Conservation (phyloP, 30 jellyfish, hydroid and myxozoan genomes). For the Cassiopea xamachana region DNA sequence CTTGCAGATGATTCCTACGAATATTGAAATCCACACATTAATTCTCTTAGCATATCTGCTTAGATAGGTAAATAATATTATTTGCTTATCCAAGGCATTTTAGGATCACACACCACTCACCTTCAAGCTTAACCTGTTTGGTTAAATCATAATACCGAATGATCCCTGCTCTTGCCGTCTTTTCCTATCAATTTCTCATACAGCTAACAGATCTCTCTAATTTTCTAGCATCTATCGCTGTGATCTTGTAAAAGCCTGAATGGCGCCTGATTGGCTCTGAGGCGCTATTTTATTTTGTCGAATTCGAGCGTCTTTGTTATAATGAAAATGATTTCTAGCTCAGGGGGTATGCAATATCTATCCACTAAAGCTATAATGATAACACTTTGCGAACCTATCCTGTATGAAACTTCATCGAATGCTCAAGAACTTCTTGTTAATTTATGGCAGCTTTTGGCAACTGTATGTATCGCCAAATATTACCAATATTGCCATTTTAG, state of each 20-base stretch:
- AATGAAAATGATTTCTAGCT: not conserved
- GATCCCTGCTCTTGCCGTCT: conserved; percentile 69
- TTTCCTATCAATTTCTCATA: conserved; percentile 53
- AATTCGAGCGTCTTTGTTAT: conserved; percentile 42
- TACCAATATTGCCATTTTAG: too few species aligned
- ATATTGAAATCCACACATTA: conserved; percentile 62
- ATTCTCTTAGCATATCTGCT: conserved; percentile 77
- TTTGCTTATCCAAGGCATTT: conserved; percentile 77
- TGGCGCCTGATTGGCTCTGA: conserved; percentile 88
- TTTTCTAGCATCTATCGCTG: conserved; percentile 65
- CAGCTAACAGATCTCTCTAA: conserved; percentile 57
- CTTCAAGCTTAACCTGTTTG: conserved; percentile 73
- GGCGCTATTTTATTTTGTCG: conserved; percentile 64
- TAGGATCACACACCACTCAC: conserved; percentile 84
- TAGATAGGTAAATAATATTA: conserved; percentile 73
- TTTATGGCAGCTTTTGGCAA: too few species aligned
- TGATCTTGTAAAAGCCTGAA: conserved; percentile 74
- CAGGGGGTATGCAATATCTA: conserved; percentile 9
- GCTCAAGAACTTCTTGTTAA: too few species aligned
- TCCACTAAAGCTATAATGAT: not conserved
- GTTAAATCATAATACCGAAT: conserved; percentile 75
- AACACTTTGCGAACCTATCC: not conserved
- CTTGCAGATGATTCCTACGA: not conserved
- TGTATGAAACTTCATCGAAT: not conserved
- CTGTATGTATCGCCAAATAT: too few species aligned